Evolutionary conservation across 2,797 vertebrate species (phyloP), one percentile per base, ranked within the genome.

Genomic region (Enteromius viviparus): DNA sequence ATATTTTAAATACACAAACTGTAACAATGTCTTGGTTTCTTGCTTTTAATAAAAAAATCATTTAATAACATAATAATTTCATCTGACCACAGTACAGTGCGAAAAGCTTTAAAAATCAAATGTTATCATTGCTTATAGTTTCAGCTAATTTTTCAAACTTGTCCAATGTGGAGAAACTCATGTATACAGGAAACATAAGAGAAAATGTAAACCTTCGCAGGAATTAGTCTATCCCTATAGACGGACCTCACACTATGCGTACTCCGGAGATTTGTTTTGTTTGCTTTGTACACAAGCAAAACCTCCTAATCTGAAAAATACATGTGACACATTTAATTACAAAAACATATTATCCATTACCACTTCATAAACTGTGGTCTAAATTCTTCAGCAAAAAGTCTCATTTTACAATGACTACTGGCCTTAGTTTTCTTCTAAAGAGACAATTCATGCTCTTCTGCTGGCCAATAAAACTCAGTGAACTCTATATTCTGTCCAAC

Each of bases 241-340:
- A 60, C 74, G 26, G 74, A 76, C 53, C 74, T 42, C 74, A 40
- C 74, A 76, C 37, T 58, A 66, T 21, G 17, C 32, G 23, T 4
- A 29, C 2, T 26, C 14, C 6, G 3, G 53, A 21, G 40, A 14
- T 77, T 32, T 47, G 55, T 60, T 60, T 60, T 60, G 58, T 60
- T 60, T 60, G n/a, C 58, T 60, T 60, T 26, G 4, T 60, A 60
- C 55, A 26, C 17, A 62, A 32, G 76, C 58, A 49, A 77, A n/a
- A 78, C 6, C 58, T 42, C 6, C 40, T 42, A 64, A 77, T 78
- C 55, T 76, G 55, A 60, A 76, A 62, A 76, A 76, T 42, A 78
- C 47, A 77, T 47, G 75, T 62, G 58, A 77, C 23, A 29, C 11
- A n/a, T 77, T 77, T 42, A 47, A 64, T 47, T 42, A 64, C 76